Percentiles rank a stretch among this genome's conserved stretches.
These are phyloP conservation scores for Anarsia innoxiella DNA, from an alignment of 2,888 invertebrate species.

Conservation along the genomic window DNA sequence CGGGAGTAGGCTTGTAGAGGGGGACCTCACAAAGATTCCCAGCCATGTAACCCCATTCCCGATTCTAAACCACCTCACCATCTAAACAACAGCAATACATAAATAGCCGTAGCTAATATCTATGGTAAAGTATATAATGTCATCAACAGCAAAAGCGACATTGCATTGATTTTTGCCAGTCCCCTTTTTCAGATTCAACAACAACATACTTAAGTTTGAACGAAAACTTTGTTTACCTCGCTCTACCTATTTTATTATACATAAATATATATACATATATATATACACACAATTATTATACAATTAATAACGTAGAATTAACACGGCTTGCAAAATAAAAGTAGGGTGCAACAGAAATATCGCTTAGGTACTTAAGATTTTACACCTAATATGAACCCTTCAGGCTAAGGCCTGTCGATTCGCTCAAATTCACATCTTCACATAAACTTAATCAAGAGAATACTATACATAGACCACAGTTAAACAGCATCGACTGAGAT, in stretches of 20 bases:
- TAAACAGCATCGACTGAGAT: conserved; percentile 70
- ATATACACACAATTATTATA: too few relatives aligned
- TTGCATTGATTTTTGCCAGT: conserved; percentile 55
- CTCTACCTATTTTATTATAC: conserved; percentile 68
- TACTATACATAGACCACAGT: conserved; percentile 70
- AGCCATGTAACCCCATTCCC: conserved; percentile 14
- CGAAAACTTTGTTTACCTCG: conserved; percentile 58
- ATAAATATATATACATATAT: too few relatives aligned
- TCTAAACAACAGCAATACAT: conserved; percentile 45
- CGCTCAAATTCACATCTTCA: conserved; percentile 69
- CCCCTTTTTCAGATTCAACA: conserved; percentile 55
- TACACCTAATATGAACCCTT: conserved; percentile 62
- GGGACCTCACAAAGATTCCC: background rate
- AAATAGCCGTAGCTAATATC: conserved; percentile 49
- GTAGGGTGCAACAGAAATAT: conserved; percentile 66
- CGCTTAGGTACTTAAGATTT: conserved; percentile 59
- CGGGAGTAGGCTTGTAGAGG: background rate
- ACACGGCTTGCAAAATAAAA: conserved; percentile 64
- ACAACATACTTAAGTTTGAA: conserved; percentile 52
- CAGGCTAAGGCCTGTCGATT: conserved; percentile 62
- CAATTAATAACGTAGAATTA: conserved; percentile 63
- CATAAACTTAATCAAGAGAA: conserved; percentile 63
- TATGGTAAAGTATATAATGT: conserved; percentile 42
- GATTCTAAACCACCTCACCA: conserved; percentile 34
- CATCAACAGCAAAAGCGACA: conserved; percentile 49